Base-by-base conservation (phyloP, 2,113 vertebrate species). In the Nipponia nippon region DNA sequence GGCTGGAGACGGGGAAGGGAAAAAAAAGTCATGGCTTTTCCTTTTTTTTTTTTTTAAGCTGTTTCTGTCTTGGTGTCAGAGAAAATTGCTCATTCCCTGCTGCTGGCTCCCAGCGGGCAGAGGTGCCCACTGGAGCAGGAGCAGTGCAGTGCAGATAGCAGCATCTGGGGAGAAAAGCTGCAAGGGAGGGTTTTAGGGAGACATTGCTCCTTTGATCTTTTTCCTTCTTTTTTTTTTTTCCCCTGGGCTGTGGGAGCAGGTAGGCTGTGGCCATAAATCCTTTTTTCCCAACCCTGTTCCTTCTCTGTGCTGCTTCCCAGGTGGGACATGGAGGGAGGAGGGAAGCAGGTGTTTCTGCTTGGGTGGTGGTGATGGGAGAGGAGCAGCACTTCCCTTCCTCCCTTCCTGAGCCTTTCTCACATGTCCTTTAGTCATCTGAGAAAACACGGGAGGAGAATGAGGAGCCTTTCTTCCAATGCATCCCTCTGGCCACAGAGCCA, bases 21-120 rank as follows among this genome's bases (percentile, higher is more conserved):
- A 90, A 83, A 81, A 70, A 79, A 70, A 61, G 11, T 49, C 6
- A 22, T 5, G 46, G 66, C 8, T 91, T 77, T 88, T 61, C 9
- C 5, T 40, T 20, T 27, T 53, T 47, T 25, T 10, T 65, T 52
- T 44, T 55, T 53, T 72, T 7, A 84, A 89, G 36, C 30, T 0
- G 0, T 83, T 83, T 90, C 61, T 94, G 36, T 52, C 58, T 90
- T 2, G 0, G 19, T 61, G 63, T 80, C 66, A 65, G 71, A 76
- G 67, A 18, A 73, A 94, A 83, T 25, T 38, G 67, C 46, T 47
- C 27, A 30, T 91, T 94, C 73, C 53, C 49, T 63, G 46, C 61
- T 47, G 27, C 63, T 4, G 2, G 25, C n/a, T 89, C 53, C 49
- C 0, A 0, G 15, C 0, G 14, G 77, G 62, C 76, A 63, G 78